phyloP scores from a whole-genome alignment of 1,140 invertebrate species.

The Eumeta japonica region DNA sequence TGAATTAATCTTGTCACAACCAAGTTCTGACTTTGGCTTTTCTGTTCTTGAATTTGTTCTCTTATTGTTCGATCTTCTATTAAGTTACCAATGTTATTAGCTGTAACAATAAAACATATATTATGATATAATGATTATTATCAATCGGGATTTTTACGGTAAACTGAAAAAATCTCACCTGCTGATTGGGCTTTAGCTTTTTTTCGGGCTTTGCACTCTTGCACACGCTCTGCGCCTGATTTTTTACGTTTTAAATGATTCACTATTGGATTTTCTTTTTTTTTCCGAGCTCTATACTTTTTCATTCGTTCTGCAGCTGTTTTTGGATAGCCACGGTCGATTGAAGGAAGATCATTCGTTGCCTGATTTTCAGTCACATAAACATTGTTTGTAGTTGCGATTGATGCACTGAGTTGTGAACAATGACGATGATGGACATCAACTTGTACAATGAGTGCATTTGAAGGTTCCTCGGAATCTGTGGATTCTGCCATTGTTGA shows the following conservation, averaged over 20 bases:
- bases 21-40: slow-evolving; percentile 3
- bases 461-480: too few relatives aligned
- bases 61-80: too few relatives aligned
- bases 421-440: not conserved
- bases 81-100: too few relatives aligned
- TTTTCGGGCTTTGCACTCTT: not conserved
- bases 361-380: not conserved
- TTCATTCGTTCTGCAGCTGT: not conserved
- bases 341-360: slow-evolving; percentile 1
- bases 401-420: not conserved
- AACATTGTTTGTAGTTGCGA: too few relatives aligned
- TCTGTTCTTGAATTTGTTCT: not conserved
- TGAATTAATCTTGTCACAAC: slow-evolving; percentile 3
- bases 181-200: not conserved
- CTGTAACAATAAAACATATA: too few relatives aligned
- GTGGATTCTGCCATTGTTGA: too few relatives aligned
- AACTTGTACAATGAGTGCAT: slow-evolving; percentile 1
- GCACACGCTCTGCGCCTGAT: not conserved
- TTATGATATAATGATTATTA: too few relatives aligned
- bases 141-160: too few relatives aligned
- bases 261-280: slow-evolving; percentile 1
- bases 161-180: too few relatives aligned
- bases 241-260: slow-evolving; percentile 1
- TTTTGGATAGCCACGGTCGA: not conserved
- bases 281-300: slow-evolving; percentile 1